Conservation (phyloP, 2,113 vertebrate genomes). For the Meles meles region DNA sequence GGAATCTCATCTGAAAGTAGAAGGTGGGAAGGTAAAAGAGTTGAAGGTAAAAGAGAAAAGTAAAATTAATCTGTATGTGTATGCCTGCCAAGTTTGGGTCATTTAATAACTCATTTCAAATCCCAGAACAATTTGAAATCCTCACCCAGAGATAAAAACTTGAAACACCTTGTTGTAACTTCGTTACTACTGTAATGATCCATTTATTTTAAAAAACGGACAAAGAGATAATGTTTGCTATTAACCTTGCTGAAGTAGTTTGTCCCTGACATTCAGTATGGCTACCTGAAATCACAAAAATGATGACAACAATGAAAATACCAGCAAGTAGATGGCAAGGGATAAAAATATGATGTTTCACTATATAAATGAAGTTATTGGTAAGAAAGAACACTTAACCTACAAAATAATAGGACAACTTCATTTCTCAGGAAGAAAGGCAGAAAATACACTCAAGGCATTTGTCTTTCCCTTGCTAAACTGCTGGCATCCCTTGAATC, state of each 20-base stretch:
- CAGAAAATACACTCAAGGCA: background rate
- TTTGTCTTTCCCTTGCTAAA: background rate
- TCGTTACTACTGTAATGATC: background rate
- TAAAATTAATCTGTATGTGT: background rate
- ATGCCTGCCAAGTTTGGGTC: background rate
- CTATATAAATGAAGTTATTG: background rate
- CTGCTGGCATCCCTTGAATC: background rate
- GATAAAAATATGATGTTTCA: background rate
- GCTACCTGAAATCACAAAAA: background rate
- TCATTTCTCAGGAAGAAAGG: background rate
- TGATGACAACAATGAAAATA: background rate
- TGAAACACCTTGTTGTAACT: background rate
- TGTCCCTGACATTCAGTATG: background rate
- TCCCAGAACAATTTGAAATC: background rate
- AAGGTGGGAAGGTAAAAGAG: background rate
- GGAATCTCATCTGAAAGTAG: background rate
- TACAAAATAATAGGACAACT: slow-evolving; percentile 7
- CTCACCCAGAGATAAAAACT: background rate
- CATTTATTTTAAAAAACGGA: slow-evolving; percentile 36
- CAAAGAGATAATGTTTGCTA: background rate
- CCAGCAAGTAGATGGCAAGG: background rate
- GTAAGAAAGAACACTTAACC: background rate
- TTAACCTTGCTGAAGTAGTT: background rate
- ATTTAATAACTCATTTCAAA: background rate
- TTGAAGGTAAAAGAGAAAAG: background rate